Evolutionary conservation across 1,140 invertebrate species (phyloP).

Genomic region (Euwallacea fornicatus): DNA sequence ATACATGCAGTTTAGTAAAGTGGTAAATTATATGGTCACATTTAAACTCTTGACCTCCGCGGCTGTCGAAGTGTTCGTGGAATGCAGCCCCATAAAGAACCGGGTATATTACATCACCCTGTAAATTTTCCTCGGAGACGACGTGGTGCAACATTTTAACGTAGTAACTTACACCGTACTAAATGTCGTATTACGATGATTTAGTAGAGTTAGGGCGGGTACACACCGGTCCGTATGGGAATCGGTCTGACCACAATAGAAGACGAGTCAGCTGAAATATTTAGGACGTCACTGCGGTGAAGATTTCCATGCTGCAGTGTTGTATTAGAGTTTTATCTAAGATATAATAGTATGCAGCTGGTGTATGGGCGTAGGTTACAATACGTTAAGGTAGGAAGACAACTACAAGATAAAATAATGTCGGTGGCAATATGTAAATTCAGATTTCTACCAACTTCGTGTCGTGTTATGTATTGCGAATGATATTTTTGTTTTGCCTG

Average conservation of each 20-base stretch:
- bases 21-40: conserved; percentile 15
- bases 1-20: not conserved
- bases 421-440: conserved; percentile 5
- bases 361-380: conserved; percentile 1
- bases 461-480: not conserved
- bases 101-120: conserved; percentile 27
- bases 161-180: conserved; percentile 32
- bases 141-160: conserved; percentile 30
- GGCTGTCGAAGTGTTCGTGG: conserved; percentile 13
- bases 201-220: conserved; percentile 27
- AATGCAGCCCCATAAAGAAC: conserved; percentile 31
- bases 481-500: too few relatives aligned
- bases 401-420: not conserved
- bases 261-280: conserved; percentile 19
- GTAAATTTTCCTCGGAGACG: conserved; percentile 25
- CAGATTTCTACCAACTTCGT: not conserved
- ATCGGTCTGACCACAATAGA: conserved; percentile 28
- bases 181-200: conserved; percentile 38
- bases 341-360: conserved; percentile 4
- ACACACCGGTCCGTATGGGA: conserved; percentile 20
- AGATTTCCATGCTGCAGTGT: not conserved
- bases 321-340: not conserved
- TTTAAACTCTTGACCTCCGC: conserved; percentile 25
- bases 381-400: not conserved
- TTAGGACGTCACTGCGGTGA: conserved; percentile 10